These are phyloP conservation scores for Idris sp. DNA, from an alignment of 1,140 invertebrate species.

Conservation along the genomic window DNA sequence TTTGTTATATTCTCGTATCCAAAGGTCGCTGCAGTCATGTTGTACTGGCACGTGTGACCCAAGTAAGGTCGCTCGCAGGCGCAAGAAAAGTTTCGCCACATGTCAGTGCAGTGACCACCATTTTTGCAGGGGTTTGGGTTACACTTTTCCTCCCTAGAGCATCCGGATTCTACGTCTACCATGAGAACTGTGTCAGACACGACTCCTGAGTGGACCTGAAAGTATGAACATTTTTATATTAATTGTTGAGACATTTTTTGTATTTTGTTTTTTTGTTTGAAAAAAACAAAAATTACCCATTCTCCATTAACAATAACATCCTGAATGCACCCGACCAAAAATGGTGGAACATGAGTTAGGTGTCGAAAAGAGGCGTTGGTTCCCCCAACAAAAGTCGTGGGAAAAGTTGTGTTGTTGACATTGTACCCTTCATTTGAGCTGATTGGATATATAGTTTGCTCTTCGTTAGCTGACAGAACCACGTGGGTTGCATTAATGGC, in stretches of 20 bases:
- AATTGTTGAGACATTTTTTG: no score
- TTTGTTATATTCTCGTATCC: conserved; percentile 89
- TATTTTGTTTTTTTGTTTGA: no score
- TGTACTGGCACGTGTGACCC: conserved; percentile 91
- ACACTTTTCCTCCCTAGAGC: conserved; percentile 89
- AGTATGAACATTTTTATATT: neutral
- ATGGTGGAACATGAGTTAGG: conserved; percentile 84
- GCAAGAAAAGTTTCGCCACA: conserved; percentile 92
- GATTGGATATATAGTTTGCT: conserved; percentile 93
- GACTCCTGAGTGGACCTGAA: conserved; percentile 68
- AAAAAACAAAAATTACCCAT: conserved; percentile 80
- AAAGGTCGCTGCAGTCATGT: conserved; percentile 94
- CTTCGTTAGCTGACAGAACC: conserved; percentile 90
- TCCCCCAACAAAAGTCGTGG: conserved; percentile 87
- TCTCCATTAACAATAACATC: conserved; percentile 92
- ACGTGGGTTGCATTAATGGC: conserved; percentile 91
- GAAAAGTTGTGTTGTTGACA: conserved; percentile 87
- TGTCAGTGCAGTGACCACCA: conserved; percentile 90
- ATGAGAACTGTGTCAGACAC: conserved; percentile 72
- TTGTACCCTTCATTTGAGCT: conserved; percentile 85
- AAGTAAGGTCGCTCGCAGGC: conserved; percentile 91
- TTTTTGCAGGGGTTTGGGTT: conserved; percentile 91
- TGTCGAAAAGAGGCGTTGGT: conserved; percentile 83
- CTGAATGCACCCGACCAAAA: conserved; percentile 92
- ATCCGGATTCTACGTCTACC: conserved; percentile 83